These are phyloP conservation scores for Hemistola chrysoprasaria DNA, from an alignment of 2,888 invertebrate species.

Conservation along the genomic window DNA sequence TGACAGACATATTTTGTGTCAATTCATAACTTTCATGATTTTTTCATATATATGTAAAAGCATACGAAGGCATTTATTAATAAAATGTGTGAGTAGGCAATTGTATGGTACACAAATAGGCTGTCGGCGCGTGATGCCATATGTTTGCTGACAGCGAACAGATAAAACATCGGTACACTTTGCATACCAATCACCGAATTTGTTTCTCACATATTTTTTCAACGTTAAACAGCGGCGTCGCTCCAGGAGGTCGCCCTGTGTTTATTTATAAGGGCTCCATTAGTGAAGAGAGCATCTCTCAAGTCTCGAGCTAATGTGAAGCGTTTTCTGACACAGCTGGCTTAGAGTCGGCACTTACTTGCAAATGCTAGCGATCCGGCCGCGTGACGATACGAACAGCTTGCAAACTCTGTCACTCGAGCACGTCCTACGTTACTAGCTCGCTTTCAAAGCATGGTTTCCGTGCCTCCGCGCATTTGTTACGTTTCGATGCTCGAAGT, in stretches of 20 bases:
- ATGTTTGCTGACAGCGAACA: conserved; percentile 20
- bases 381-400: conserved; percentile 36
- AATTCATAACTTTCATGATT: too few species aligned
- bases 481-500: conserved; percentile 25
- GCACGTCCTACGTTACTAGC: conserved; percentile 42
- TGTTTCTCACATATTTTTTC: conserved; percentile 17
- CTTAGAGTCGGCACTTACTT: conserved; percentile 46
- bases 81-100: background rate
- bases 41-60: conserved; percentile 1
- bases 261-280: conserved; percentile 33
- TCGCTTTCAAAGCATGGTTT: conserved; percentile 40
- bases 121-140: conserved; percentile 22
- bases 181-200: conserved; percentile 29
- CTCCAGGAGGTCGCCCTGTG: conserved; percentile 21
- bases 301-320: conserved; percentile 31
- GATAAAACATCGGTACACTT: conserved; percentile 30
- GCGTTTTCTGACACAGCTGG: conserved; percentile 42
- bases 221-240: conserved; percentile 11
- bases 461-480: conserved; percentile 35
- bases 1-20: too few species aligned
- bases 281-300: conserved; percentile 28
- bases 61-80: conserved; percentile 1
- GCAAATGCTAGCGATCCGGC: conserved; percentile 39
- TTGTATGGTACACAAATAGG: conserved; percentile 17
- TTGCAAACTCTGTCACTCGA: conserved; percentile 46